Evolutionary conservation across 2,888 invertebrate genomes (phyloP).

Genomic region (Blomia tropicalis): DNA sequence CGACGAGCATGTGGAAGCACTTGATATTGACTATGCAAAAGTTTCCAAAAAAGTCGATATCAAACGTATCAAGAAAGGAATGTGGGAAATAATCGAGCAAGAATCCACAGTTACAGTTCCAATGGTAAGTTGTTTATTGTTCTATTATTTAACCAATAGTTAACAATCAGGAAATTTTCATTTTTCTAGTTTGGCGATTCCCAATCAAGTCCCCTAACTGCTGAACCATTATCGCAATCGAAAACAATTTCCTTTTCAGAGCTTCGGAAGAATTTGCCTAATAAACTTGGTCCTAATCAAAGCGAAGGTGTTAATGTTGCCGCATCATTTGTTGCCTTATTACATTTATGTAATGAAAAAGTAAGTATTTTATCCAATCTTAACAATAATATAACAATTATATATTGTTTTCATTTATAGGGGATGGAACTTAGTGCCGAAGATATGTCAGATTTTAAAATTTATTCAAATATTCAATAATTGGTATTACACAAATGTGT

Average conservation of each 20-base stretch:
- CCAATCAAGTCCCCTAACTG: no score
- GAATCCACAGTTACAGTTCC: background rate
- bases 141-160: no score
- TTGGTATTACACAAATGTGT: no score
- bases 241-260: background rate
- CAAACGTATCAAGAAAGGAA: conserved; percentile 58
- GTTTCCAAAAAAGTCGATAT: conserved; percentile 72
- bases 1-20: conserved; percentile 42
- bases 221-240: background rate
- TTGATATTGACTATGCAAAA: conserved; percentile 60
- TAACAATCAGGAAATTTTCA: background rate
- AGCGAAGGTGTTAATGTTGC: conserved; percentile 57
- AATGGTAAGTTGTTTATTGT: background rate
- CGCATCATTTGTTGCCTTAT: conserved; percentile 58
- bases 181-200: no score
- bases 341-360: conserved; percentile 70
- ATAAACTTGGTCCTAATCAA: conserved; percentile 41
- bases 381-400: no score
- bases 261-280: conserved; percentile 33
- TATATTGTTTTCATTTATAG: no score
- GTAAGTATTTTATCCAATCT: no score
- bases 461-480: no score
- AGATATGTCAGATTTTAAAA: no score
- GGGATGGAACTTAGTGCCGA: no score
- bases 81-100: conserved; percentile 49